Evolutionary conservation across 2,113 vertebrate species (phyloP).

Genomic region (Anguilla rostrata): DNA sequence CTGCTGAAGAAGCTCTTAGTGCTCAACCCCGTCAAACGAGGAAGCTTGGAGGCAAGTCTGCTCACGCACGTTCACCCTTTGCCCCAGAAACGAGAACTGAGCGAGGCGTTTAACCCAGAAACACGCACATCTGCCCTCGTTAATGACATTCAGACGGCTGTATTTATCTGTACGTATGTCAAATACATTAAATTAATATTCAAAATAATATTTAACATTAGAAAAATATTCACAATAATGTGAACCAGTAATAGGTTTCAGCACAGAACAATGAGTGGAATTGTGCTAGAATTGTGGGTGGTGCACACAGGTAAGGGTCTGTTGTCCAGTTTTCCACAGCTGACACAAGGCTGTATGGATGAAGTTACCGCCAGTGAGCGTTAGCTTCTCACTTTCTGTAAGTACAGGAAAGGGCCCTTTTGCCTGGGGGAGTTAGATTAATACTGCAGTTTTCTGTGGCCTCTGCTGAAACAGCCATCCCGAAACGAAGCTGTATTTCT

Average conservation of each 20-base stretch:
- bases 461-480: not conserved
- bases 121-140: too few species aligned
- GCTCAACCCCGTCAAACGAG: conserved; percentile 91
- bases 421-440: not conserved
- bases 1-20: conserved; percentile 94
- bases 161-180: too few species aligned
- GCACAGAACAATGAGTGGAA: not conserved
- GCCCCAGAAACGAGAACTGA: not conserved
- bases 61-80: not conserved
- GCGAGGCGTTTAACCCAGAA: not conserved
- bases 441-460: not conserved
- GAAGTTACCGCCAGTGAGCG: not conserved
- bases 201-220: too few species aligned
- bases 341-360: not conserved
- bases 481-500: not conserved
- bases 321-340: not conserved
- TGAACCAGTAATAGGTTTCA: not conserved
- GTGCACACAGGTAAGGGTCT: not conserved
- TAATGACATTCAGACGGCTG: too few species aligned
- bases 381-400: not conserved
- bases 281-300: not conserved
- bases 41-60: conserved; percentile 89
- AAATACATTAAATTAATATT: too few species aligned
- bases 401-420: not conserved
- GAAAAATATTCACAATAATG: not conserved